These are phyloP conservation scores for Seladonia tumulorum DNA, from an alignment of 2,888 invertebrate species.

Conservation along the genomic window DNA sequence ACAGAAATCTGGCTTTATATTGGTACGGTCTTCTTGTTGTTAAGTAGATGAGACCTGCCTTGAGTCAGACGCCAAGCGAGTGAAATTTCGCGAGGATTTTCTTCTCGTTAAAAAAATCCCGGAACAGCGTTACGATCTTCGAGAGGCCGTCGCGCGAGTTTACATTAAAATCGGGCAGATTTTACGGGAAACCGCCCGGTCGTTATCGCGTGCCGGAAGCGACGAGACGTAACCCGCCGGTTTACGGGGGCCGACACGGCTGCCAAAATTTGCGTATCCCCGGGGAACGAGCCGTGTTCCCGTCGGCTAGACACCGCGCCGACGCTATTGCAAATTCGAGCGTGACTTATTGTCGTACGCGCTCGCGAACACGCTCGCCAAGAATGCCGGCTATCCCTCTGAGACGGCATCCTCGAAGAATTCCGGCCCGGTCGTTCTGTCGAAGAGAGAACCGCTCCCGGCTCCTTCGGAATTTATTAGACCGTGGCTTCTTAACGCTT, in stretches of 20 bases:
- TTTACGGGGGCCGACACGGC: slow-evolving; percentile 28
- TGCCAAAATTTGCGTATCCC: slow-evolving; percentile 52
- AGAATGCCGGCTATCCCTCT: slow-evolving; percentile 36
- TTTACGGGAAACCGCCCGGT: not conserved
- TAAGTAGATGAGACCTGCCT: no score
- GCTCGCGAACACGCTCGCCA: slow-evolving; percentile 37
- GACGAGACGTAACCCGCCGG: not conserved
- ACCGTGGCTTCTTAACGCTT: slow-evolving; percentile 22
- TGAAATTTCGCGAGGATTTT: not conserved
- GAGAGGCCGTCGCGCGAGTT: not conserved
- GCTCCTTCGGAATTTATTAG: slow-evolving; percentile 29
- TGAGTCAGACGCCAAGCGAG: not conserved
- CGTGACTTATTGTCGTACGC: slow-evolving; percentile 48
- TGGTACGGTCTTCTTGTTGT: no score
- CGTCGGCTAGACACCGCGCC: not conserved
- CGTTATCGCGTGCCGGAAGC: not conserved
- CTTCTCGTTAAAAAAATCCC: not conserved
- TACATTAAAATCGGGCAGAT: not conserved
- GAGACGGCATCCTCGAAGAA: slow-evolving; percentile 39
- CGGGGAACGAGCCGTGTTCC: not conserved
- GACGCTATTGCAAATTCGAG: slow-evolving; percentile 41
- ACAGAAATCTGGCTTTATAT: no score
- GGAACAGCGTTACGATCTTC: not conserved
- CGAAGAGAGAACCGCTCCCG: slow-evolving; percentile 21
- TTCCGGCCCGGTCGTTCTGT: slow-evolving; percentile 23